Conservation (phyloP, 1,140 invertebrate genomes). For the Gonatopus flavifemur region DNA sequence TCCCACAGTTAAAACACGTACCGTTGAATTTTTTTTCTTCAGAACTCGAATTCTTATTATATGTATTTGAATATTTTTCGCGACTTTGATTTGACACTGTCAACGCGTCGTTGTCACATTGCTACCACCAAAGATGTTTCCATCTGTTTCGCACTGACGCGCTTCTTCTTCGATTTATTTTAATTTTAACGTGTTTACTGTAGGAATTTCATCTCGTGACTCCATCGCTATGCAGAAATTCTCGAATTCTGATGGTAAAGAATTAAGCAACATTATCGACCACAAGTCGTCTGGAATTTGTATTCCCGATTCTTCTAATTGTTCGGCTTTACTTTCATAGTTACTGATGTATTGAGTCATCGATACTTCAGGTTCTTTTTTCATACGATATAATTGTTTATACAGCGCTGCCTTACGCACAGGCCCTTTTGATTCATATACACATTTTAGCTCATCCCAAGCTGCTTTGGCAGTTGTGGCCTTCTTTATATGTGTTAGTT, state of each 20-base stretch:
- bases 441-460: not conserved
- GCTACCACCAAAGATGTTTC: no score
- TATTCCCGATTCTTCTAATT: conserved; percentile 3
- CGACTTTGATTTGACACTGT: no score
- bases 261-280: not conserved
- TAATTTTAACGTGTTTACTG: not conserved
- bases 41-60: no score
- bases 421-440: conserved; percentile 5
- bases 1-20: no score
- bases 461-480: not conserved
- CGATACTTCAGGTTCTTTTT: not conserved
- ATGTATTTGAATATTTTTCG: no score
- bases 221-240: conserved; percentile 1
- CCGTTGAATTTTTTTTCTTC: no score
- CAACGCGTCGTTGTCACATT: no score
- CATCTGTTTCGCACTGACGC: no score
- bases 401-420: conserved; percentile 1
- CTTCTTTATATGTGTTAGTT: not conserved
- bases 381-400: conserved; percentile 4
- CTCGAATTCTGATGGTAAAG: conserved; percentile 3
- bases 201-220: not conserved
- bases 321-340: not conserved
- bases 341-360: conserved; percentile 1
- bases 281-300: not conserved
- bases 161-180: conserved; percentile 2